These are phyloP conservation scores for Drosophila paramelanica DNA, from an alignment of 2,888 invertebrate genomes.

Conservation along the genomic window DNA sequence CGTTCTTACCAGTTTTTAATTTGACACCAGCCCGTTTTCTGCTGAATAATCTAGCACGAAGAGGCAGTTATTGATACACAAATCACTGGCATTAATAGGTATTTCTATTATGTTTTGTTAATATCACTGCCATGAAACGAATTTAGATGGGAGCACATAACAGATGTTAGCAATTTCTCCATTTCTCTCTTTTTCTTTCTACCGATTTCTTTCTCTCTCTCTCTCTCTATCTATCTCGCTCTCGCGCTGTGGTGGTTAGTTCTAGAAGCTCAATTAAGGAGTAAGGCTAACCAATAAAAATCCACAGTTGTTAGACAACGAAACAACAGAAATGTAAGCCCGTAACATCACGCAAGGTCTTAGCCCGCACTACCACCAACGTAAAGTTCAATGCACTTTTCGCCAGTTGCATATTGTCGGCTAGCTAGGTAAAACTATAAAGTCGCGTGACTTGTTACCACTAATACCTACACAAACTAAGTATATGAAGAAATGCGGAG, in stretches of 20 bases:
- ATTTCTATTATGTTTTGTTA: slow-evolving; percentile 14
- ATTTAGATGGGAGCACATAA: slow-evolving; percentile 29
- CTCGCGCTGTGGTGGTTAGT: slow-evolving; percentile 29
- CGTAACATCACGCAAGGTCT: slow-evolving; percentile 49
- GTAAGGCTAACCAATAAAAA: slow-evolving; percentile 65
- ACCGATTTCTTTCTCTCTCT: slow-evolving; percentile 13
- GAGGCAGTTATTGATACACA: slow-evolving; percentile 13
- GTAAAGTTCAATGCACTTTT: slow-evolving; percentile 60
- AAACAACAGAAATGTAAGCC: slow-evolving; percentile 29
- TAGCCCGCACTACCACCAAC: slow-evolving; percentile 29
- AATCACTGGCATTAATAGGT: slow-evolving; percentile 11
- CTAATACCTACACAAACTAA: slow-evolving; percentile 40
- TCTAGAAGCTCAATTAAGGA: slow-evolving; percentile 57
- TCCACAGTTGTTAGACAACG: slow-evolving; percentile 55
- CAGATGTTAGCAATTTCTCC: slow-evolving; percentile 14
- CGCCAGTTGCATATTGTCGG: slow-evolving; percentile 45
- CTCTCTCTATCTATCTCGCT: slow-evolving; percentile 9
- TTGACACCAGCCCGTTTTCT: not conserved
- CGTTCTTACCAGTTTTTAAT: not conserved
- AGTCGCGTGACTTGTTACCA: slow-evolving; percentile 59
- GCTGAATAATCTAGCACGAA: slow-evolving; percentile 9
- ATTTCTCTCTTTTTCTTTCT: slow-evolving; percentile 12
- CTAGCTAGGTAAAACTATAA: slow-evolving; percentile 24
- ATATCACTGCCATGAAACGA: slow-evolving; percentile 13
- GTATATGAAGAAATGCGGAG: slow-evolving; percentile 11